These are phyloP conservation scores for Hipparchia sbordonii DNA, from an alignment of 2,888 invertebrate genomes.

Conservation along the genomic window DNA sequence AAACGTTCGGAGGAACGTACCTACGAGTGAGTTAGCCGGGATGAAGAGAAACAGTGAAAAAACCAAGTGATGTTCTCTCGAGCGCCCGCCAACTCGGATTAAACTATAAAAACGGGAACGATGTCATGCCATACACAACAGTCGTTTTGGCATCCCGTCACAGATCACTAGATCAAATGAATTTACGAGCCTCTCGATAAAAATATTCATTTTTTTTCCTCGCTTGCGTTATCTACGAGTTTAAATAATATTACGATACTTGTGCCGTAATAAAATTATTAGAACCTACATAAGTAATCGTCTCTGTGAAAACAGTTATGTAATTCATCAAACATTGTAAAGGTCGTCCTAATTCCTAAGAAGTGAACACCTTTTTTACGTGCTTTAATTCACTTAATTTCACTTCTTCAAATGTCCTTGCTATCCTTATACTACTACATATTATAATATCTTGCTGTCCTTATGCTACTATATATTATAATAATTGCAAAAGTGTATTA, in stretches of 20 bases:
- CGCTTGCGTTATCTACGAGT: not conserved
- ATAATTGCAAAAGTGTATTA: no score
- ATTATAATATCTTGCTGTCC: no score
- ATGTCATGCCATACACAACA: slow-evolving; percentile 32
- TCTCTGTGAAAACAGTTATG: no score
- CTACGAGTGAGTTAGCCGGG: slow-evolving; percentile 13
- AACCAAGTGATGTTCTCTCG: slow-evolving; percentile 13
- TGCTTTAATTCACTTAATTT: no score
- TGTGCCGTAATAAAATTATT: no score
- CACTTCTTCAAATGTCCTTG: no score
- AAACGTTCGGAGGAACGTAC: slow-evolving; percentile 16
- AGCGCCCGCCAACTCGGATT: slow-evolving; percentile 31
- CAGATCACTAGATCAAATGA: not conserved
- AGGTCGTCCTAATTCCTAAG: no score
- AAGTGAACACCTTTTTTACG: no score
- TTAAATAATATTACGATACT: not conserved
- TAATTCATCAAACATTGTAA: no score
- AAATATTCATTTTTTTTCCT: not conserved
- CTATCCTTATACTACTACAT: no score
- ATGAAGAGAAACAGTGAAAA: slow-evolving; percentile 21
- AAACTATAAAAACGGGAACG: slow-evolving; percentile 38
- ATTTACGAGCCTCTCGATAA: not conserved
- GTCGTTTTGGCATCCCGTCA: not conserved
- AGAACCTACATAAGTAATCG: no score
- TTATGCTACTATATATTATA: no score